Evolutionary conservation across 2,113 vertebrate species (phyloP), one percentile per base, ranked within the genome.

Genomic region (Lepus americanus): DNA sequence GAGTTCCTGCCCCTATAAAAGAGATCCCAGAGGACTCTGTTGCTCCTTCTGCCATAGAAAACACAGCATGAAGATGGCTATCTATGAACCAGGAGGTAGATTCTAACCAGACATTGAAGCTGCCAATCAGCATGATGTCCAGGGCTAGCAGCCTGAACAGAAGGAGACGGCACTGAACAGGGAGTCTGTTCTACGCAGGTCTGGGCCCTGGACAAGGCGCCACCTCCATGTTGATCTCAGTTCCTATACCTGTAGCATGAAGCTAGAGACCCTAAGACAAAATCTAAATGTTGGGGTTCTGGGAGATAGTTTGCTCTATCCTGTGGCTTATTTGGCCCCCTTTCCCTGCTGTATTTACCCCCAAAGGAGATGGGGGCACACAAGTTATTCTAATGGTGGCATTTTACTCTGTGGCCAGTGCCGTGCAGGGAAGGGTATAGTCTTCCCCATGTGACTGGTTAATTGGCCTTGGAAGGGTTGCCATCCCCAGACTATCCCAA

Each of bases 281-380:
- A 12, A 39, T 14, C 17, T 9, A 31, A 83, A 13, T 13, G 29
- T 73, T 39, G 64, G 51, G 88, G 66, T 33, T n/a, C 74, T 25
- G 44, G 64, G 20, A 66, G 27, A 23, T 22, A 49, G 53, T 29
- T 67, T 39, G 49, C 16, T 76, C 53, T 23, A 72, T 39, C 4
- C 0, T 19, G 6, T 61, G 25, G 70, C 53, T 80, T 70, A 16
- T 9, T 70, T 33, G 64, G 19, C 31, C 59, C 7, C 31, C 53
- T 74, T 78, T 67, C 14, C 29, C 27, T 69, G 12, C 22, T 70
- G 31, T 23, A 31, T 11, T 25, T 90, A 73, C 44, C 36, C 23
- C 63, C 22, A 5, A 27, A 53, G 49, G 19, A 31, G 4, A 6
- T 4, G 0, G 0, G 6, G 73, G 11, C 77, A 73, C n/a, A 23